Percentiles rank a stretch among this genome's conserved stretches.
phyloP scores from a whole-genome alignment of 2,113 vertebrate genomes.

The Neomonachus schauinslandi region DNA sequence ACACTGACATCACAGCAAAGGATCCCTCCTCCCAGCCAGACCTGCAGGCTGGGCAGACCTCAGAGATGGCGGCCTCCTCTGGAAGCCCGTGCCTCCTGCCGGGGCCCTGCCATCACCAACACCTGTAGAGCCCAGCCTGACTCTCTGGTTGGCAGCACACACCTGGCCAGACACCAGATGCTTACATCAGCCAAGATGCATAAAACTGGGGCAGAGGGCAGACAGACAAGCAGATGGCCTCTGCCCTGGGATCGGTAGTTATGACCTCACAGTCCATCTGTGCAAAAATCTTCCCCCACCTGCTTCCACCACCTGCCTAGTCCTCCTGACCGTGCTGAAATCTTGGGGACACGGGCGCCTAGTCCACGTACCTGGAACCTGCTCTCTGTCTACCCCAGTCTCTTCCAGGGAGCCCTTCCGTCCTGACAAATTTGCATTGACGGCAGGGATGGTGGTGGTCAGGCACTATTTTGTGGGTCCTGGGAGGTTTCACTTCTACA shows the following conservation, averaged over 20 bases:
- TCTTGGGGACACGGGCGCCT: not conserved
- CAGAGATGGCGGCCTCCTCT: not conserved
- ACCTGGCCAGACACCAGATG: slow-evolving; percentile 48
- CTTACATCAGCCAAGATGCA: not conserved
- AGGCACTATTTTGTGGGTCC: not conserved
- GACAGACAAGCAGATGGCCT: slow-evolving; percentile 64
- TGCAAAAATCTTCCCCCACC: not conserved
- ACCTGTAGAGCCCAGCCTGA: slow-evolving; percentile 3
- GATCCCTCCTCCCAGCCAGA: not conserved
- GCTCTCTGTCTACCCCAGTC: not conserved
- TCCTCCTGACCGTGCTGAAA: not conserved
- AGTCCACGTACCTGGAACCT: not conserved
- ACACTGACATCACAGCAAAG: not conserved
- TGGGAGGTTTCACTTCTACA: not conserved
- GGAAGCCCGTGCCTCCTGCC: not conserved
- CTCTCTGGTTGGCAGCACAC: not conserved
- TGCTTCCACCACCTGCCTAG: not conserved
- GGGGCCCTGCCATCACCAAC: not conserved
- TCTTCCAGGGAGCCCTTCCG: not conserved
- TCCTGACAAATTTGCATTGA: not conserved
- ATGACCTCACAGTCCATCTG: slow-evolving; percentile 50
- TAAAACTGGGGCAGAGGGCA: not conserved
- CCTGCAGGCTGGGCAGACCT: not conserved
- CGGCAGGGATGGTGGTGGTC: rapidly evolving
- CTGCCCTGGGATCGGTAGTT: not conserved